A percentile compares a stretch with the other conserved stretches of the same genome.
Evolutionary conservation across 2,113 vertebrate genomes (phyloP).

Genomic region (Sinocyclocheilus anophthalmus): DNA sequence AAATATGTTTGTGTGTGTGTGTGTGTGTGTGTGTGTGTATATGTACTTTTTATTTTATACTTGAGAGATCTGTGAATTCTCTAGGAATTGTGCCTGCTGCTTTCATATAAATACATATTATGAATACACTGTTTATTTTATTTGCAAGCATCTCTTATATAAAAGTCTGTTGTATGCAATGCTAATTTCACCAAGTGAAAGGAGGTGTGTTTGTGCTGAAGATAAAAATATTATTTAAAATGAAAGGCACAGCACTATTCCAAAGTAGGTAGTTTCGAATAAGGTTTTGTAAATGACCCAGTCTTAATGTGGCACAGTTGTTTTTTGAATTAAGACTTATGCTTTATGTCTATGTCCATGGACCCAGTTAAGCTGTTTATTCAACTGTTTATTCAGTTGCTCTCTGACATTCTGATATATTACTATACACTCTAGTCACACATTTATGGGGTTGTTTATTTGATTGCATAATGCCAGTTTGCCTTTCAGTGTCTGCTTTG

Average conservation of each 20-base stretch:
- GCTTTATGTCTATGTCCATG: not conserved
- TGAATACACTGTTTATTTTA: not conserved
- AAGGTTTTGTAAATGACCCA: not conserved
- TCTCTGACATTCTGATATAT: conserved; percentile 17
- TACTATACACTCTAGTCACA: not conserved
- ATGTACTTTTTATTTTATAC: no score
- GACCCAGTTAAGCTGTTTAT: not conserved
- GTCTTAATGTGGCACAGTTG: not conserved
- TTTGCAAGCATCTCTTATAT: not conserved
- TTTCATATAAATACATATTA: not conserved
- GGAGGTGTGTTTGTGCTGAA: not conserved
- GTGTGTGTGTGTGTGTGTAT: no score
- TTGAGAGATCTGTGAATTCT: no score
- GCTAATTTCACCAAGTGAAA: not conserved
- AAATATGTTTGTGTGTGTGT: no score
- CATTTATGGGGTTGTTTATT: conserved; percentile 20
- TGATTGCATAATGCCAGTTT: conserved; percentile 13
- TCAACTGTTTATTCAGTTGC: not conserved
- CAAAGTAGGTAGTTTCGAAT: not conserved
- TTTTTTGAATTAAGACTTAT: not conserved
- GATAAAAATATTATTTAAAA: not conserved
- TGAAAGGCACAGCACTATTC: not conserved
- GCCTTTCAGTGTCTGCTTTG: conserved; percentile 2
- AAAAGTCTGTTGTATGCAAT: not conserved
- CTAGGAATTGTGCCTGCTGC: not conserved